phyloP scores from a whole-genome alignment of 64 coral and sea anemone species.

The Montipora capricornis region DNA sequence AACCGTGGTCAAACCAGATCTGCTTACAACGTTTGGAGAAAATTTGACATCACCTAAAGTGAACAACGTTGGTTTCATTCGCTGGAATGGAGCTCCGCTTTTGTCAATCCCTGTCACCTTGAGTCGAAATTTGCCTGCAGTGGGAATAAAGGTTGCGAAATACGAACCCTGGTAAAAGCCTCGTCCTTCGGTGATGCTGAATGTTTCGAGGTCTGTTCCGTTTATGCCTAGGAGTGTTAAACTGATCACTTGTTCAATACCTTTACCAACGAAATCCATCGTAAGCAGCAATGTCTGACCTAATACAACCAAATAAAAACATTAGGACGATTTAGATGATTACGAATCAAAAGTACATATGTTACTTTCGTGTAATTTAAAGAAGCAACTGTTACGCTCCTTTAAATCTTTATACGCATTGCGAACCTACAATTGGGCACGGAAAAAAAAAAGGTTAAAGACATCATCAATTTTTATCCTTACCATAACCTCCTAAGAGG shows the following conservation, averaged over 20 bases:
- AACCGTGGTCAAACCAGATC: not conserved
- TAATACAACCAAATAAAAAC: not conserved
- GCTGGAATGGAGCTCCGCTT: constrained; percentile 17
- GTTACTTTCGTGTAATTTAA: too few relatives aligned
- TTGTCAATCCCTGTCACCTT: constrained; percentile 57
- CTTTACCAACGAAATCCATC: constrained; percentile 42
- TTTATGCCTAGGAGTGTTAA: constrained; percentile 37
- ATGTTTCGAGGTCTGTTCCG: constrained; percentile 53
- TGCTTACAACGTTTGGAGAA: not conserved
- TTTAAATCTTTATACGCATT: too few relatives aligned
- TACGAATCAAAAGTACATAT: too few relatives aligned
- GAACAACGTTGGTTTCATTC: constrained; percentile 58
- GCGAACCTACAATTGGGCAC: too few relatives aligned
- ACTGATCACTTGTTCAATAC: constrained; percentile 12
- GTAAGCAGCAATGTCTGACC: constrained; percentile 40
- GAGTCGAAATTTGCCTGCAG: constrained; percentile 43
- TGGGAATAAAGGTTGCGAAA: constrained; percentile 45
- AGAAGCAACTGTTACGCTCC: too few relatives aligned
- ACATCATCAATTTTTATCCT: too few relatives aligned
- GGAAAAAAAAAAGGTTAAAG: too few relatives aligned
- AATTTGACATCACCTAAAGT: constrained; percentile 52
- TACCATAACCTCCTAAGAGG: too few relatives aligned
- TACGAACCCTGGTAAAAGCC: constrained; percentile 51
- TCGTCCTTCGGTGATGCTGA: constrained; percentile 56
- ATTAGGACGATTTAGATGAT: too few relatives aligned